Evolutionary conservation across 1,140 invertebrate species (phyloP).

Genomic region (Cherax destructor): DNA sequence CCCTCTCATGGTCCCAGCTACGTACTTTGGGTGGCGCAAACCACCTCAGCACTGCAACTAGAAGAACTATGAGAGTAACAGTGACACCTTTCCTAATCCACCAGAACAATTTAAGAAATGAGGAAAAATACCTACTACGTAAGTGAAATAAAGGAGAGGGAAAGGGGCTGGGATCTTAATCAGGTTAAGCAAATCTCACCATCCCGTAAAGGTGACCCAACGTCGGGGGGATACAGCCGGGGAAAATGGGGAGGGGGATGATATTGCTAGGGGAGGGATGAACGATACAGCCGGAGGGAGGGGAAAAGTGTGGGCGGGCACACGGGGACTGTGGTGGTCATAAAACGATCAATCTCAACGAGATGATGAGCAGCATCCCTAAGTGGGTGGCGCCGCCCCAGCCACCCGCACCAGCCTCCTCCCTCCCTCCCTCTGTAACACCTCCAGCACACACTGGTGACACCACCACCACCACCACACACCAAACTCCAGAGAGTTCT

Average conservation of each 20-base stretch:
- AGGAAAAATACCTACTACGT: too few relatives aligned
- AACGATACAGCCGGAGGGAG: neutral
- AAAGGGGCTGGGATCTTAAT: too few relatives aligned
- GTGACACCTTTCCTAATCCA: too few relatives aligned
- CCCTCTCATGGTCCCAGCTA: too few relatives aligned
- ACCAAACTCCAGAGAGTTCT: neutral
- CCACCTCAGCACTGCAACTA: too few relatives aligned
- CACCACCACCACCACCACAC: neutral
- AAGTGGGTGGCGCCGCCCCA: slow-evolving; percentile 14
- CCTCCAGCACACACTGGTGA: neutral
- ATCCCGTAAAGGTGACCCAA: too few relatives aligned
- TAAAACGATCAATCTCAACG: slow-evolving; percentile 38
- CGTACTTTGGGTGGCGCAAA: too few relatives aligned
- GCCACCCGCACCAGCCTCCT: neutral
- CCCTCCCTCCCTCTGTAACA: neutral
- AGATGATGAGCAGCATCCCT: slow-evolving; percentile 22
- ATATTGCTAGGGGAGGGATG: neutral
- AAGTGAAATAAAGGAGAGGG: too few relatives aligned
- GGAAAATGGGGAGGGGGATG: neutral
- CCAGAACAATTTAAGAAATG: too few relatives aligned
- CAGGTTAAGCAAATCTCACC: too few relatives aligned
- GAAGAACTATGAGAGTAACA: too few relatives aligned
- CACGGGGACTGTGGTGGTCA: neutral
- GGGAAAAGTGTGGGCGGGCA: neutral
- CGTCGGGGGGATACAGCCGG: neutral